These are phyloP conservation scores for Prorops nasuta DNA, from an alignment of 1,140 invertebrate genomes.

Conservation along the genomic window DNA sequence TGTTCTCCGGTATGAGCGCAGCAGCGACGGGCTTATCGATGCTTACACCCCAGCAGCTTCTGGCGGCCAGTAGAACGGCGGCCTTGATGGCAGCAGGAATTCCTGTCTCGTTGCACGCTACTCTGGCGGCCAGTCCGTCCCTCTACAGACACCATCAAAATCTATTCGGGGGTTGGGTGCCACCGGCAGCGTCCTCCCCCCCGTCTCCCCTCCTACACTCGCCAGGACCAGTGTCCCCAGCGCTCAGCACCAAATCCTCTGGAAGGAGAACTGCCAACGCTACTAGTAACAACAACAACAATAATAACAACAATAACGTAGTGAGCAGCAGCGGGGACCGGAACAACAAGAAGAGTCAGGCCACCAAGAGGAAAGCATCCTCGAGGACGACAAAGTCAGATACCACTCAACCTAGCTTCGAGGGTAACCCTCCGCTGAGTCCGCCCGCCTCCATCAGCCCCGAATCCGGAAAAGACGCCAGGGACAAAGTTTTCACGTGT, in stretches of 20 bases:
- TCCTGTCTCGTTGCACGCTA: constrained; percentile 42
- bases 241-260: constrained; percentile 34
- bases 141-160: constrained; percentile 57
- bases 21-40: constrained; percentile 52
- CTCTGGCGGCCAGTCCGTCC: constrained; percentile 39
- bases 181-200: constrained; percentile 36
- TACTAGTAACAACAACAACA: constrained; percentile 39
- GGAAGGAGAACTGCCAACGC: constrained; percentile 34
- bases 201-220: constrained; percentile 41
- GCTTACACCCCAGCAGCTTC: constrained; percentile 57
- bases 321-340: constrained; percentile 50
- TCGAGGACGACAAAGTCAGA: constrained; percentile 42
- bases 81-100: constrained; percentile 56
- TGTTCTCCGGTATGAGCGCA: constrained; percentile 51
- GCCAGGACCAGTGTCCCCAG: constrained; percentile 42
- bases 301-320: constrained; percentile 54
- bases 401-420: constrained; percentile 34
- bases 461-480: constrained; percentile 55
- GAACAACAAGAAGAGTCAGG: constrained; percentile 39
- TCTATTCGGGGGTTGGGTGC: constrained; percentile 55
- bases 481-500: constrained; percentile 86
- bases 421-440: constrained; percentile 49
- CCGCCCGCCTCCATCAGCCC: constrained; percentile 49
- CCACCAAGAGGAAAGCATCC: constrained; percentile 37
- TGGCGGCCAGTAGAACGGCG: constrained; percentile 58